Evolutionary conservation across 2,113 vertebrate species (phyloP).

Genomic region (Paramisgurnus dabryanus): DNA sequence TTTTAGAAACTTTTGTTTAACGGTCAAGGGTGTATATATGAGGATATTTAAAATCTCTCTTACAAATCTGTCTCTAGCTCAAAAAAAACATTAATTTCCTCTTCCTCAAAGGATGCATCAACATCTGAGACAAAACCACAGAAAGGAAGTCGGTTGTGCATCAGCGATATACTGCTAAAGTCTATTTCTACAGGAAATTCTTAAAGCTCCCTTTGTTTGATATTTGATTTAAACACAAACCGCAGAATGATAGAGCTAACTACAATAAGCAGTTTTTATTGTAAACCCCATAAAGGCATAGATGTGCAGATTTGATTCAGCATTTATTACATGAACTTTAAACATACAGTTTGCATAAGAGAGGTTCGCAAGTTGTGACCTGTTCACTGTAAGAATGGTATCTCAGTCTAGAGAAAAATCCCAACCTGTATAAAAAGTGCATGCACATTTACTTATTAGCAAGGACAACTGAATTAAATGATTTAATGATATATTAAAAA

Average conservation of each 20-base stretch:
- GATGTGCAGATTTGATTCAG: neutral
- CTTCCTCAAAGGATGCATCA: neutral
- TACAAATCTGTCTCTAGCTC: too few relatives aligned
- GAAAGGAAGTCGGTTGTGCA: neutral
- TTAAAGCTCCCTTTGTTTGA: neutral
- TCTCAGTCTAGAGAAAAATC: slow-evolving; percentile 1
- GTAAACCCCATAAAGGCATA: neutral
- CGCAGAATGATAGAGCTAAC: neutral
- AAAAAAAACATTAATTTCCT: too few relatives aligned
- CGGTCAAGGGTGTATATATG: too few relatives aligned
- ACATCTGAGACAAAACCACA: neutral
- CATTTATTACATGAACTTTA: neutral
- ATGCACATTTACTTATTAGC: neutral
- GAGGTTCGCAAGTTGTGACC: slow-evolving; percentile 11
- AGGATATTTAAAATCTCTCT: too few relatives aligned
- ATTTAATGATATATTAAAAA: neutral
- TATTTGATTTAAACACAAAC: neutral
- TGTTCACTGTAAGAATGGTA: neutral
- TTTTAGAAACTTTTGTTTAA: too few relatives aligned
- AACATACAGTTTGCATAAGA: slow-evolving; percentile 22
- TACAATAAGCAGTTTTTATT: neutral
- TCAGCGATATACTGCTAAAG: neutral
- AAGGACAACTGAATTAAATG: slow-evolving; percentile 2
- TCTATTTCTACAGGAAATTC: neutral
- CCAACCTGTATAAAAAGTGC: neutral